phyloP scores from a whole-genome alignment of 2,888 invertebrate species.

The Drosophila prolongata region DNA sequence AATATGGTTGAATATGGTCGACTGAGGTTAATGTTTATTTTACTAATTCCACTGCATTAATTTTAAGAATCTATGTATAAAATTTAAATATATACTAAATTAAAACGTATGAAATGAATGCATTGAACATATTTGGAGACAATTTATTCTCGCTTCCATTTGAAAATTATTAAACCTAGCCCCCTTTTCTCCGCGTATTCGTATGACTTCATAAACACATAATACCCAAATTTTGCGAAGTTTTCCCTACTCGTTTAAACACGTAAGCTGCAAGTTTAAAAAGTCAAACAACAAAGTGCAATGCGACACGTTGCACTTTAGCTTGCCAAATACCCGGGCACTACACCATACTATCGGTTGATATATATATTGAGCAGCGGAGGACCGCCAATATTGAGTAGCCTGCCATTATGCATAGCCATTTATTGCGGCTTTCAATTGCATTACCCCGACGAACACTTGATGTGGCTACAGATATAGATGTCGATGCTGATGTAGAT shows the following conservation, averaged over 20 bases:
- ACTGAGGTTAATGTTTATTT: no score
- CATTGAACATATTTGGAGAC: neutral
- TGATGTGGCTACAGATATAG: conserved; percentile 33
- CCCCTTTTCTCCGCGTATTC: conserved; percentile 1
- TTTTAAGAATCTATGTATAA: no score
- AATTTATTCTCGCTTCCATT: no score
- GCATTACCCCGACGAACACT: conserved; percentile 50
- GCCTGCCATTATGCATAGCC: conserved; percentile 69
- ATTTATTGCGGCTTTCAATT: conserved; percentile 66
- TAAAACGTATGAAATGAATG: no score
- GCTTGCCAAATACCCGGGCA: conserved; percentile 56
- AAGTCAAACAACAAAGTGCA: conserved; percentile 40
- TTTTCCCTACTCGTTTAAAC: conserved; percentile 54
- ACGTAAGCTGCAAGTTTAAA: conserved; percentile 44
- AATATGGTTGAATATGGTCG: no score
- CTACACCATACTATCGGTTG: neutral
- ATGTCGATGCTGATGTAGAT: conserved; percentile 13
- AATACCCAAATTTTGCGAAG: conserved; percentile 44
- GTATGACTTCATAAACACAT: conserved; percentile 30
- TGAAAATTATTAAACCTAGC: neutral
- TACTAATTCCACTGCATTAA: no score
- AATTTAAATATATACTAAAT: no score
- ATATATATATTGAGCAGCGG: conserved; percentile 15
- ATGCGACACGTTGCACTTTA: conserved; percentile 55
- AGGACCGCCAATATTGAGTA: conserved; percentile 46